Base-by-base conservation (phyloP, 2,797 vertebrate genomes). In the Bovichtus variegatus region DNA sequence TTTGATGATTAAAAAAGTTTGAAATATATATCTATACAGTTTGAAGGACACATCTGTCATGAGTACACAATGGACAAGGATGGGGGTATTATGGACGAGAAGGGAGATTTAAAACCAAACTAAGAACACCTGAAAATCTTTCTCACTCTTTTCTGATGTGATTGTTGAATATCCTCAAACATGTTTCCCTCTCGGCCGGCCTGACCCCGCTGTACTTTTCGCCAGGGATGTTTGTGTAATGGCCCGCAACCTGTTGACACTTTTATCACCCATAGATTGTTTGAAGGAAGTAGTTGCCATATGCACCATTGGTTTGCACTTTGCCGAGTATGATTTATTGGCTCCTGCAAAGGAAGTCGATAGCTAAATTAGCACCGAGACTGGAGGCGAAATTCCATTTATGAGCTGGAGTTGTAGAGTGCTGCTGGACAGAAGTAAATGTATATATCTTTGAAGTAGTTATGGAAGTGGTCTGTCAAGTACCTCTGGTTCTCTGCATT, bases 281-380 rank as follows among this genome's bases (percentile, higher is more conserved):
- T 76, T 80, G 82, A 88, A 77, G 83, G 83, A 78, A 67, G 78
- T 60, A 68, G 68, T 83, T 59, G 60, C 84, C 84, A 34, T 80
- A 82, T 83, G 84, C 86, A 84, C 84, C 89, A 62, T 83, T 82
- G 87, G 81, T 66, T 86, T 58, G 34, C 81, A 50, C 83, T 85
- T 86, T 80, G 78, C 76, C 2, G 59, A 59, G 70, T 77, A 76
- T 88, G 92, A 94, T 94, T 88, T 91, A 95, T 94, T 63, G 86
- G 84, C 87, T 82, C 67, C 78, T 69, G 63, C 76, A 59, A 71
- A 76, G 74, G 77, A 92, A 93, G 92, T 93, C 91, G 88, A 88
- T 92, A 89, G 87, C 86, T 91, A 93, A 94, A 95, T 94, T 91
- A 94, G 87, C 88, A 65, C 78, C 78, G 54, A 85, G 92, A 91